These are phyloP conservation scores for Caenorhabditis inopinata DNA, from an alignment of 1,140 invertebrate genomes.

Conservation along the genomic window DNA sequence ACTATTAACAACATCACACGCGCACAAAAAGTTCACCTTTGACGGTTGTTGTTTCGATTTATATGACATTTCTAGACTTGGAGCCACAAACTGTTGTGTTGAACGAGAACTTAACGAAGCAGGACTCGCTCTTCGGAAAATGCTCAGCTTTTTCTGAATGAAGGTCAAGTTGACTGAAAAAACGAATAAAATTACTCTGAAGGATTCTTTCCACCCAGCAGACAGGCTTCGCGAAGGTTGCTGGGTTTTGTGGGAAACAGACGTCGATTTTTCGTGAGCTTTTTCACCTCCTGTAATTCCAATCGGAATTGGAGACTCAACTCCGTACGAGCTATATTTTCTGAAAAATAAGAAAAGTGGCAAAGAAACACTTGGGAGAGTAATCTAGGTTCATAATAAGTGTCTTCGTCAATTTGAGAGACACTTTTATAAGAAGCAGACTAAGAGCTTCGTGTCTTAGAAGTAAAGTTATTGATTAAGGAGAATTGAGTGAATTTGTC, in stretches of 20 bases:
- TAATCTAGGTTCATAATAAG: no score
- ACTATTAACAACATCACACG: neutral
- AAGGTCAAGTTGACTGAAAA: neutral
- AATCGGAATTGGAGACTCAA: neutral
- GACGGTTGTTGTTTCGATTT: neutral
- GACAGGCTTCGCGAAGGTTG: neutral
- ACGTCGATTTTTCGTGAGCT: neutral
- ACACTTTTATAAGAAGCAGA: no score
- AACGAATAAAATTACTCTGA: neutral
- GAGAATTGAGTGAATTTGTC: no score
- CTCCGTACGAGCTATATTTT: slow-evolving; percentile 16
- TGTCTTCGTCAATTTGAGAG: no score
- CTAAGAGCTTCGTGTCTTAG: no score
- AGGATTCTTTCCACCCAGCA: neutral
- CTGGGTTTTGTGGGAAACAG: neutral
- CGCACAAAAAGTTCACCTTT: neutral
- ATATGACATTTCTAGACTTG: slow-evolving; percentile 1
- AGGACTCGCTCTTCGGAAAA: slow-evolving; percentile 12
- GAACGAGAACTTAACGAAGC: neutral
- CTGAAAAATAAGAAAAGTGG: neutral
- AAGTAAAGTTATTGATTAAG: no score
- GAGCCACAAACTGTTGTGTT: neutral
- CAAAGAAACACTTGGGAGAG: neutral
- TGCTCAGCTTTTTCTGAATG: neutral
- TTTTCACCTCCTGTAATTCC: neutral